Evolutionary conservation across 1,140 invertebrate genomes (phyloP).

Genomic region (Leptopilina boulardi): DNA sequence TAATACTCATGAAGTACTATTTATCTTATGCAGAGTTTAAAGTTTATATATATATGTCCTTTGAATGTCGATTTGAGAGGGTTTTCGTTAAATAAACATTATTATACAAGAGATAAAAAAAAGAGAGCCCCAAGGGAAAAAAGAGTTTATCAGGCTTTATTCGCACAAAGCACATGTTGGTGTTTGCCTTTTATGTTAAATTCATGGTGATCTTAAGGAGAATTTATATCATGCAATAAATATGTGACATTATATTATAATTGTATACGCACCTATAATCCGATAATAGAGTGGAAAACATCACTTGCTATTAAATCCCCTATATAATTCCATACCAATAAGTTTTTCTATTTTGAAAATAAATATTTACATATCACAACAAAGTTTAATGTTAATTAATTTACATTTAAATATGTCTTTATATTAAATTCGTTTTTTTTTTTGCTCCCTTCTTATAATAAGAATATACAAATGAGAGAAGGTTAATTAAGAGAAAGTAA

Average conservation of each 20-base stretch:
- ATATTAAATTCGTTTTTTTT: too few species aligned
- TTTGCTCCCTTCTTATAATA: too few species aligned
- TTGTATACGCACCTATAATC: not conserved
- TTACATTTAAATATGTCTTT: too few species aligned
- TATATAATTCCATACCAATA: not conserved
- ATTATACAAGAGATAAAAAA: not conserved
- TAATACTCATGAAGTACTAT: too few species aligned
- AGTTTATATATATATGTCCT: too few species aligned
- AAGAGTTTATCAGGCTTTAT: constrained; percentile 5
- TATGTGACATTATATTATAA: constrained; percentile 14
- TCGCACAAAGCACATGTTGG: not conserved
- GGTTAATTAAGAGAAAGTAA: too few species aligned
- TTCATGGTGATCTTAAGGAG: constrained; percentile 16
- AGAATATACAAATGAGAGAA: too few species aligned
- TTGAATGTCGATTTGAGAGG: constrained; percentile 10
- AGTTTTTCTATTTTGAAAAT: not conserved
- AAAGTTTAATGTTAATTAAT: not conserved
- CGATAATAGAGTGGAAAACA: constrained; percentile 3
- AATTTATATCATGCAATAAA: constrained; percentile 7
- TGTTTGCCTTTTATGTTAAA: not conserved
- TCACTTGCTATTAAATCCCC: not conserved
- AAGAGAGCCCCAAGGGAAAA: not conserved
- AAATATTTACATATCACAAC: not conserved
- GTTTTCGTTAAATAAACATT: constrained; percentile 19
- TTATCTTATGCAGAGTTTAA: too few species aligned